Evolutionary conservation across 2,797 vertebrate genomes (phyloP).

Genomic region (Champsocephalus esox): DNA sequence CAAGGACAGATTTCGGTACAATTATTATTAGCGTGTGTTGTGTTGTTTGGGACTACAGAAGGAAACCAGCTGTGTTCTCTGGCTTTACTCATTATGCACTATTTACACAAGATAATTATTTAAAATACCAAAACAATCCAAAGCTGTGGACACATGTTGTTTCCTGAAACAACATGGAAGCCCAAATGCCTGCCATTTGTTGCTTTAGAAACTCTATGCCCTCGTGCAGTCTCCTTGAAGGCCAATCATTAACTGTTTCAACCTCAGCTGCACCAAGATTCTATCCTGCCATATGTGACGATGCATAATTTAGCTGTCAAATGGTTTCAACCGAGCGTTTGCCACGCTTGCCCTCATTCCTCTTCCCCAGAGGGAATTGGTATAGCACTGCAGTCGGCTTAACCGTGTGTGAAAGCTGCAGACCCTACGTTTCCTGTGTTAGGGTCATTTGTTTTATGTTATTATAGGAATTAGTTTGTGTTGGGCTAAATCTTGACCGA

Average conservation of each 20-base stretch:
- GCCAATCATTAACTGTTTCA: constrained; percentile 85
- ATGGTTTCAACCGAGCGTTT: constrained; percentile 70
- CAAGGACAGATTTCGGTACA: neutral
- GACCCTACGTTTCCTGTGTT: neutral
- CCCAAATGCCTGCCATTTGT: constrained; percentile 51
- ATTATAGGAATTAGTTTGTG: neutral
- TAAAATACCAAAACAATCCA: constrained; percentile 21
- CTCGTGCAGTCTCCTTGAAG: constrained; percentile 70
- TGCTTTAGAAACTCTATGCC: constrained; percentile 68
- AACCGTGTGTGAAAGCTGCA: neutral
- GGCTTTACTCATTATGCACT: constrained; percentile 6
- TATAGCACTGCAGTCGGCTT: constrained; percentile 28
- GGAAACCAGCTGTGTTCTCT: constrained; percentile 1
- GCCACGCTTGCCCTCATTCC: constrained; percentile 77
- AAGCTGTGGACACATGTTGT: constrained; percentile 41
- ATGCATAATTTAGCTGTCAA: constrained; percentile 85
- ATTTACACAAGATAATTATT: constrained; percentile 18
- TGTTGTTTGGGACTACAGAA: constrained; percentile 4
- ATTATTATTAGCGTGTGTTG: neutral
- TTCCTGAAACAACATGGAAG: constrained; percentile 38
- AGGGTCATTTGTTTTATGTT: constrained; percentile 10
- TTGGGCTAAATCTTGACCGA: neutral
- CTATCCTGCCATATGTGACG: constrained; percentile 81
- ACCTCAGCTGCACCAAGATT: constrained; percentile 74
- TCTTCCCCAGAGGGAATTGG: constrained; percentile 55